Conservation (phyloP, 2,797 vertebrate genomes). For the Zalophus californianus region DNA sequence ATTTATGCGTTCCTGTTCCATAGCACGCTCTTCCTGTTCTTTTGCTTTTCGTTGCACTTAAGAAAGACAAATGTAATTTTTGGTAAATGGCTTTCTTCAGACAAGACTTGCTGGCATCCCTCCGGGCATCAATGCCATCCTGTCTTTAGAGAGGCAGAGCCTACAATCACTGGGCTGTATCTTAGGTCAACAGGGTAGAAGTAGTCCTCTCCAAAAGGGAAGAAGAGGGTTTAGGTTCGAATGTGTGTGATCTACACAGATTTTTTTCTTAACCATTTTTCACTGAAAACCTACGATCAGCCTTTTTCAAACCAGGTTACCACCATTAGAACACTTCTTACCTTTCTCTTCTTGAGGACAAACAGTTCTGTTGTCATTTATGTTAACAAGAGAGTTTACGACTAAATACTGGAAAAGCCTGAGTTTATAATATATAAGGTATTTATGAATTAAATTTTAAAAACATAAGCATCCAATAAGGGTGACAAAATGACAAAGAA, state of each 20-base stretch:
- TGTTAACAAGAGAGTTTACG: neutral
- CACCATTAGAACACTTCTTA: neutral
- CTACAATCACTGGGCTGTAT: neutral
- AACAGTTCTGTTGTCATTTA: neutral
- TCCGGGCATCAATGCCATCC: neutral
- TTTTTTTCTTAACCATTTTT: neutral
- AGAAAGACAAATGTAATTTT: constrained; percentile 46
- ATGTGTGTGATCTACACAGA: neutral
- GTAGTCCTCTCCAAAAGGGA: neutral
- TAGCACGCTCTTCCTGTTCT: constrained; percentile 85
- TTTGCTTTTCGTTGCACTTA: constrained; percentile 91
- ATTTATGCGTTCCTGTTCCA: constrained; percentile 88
- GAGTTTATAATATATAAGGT: neutral
- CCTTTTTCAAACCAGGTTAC: neutral
- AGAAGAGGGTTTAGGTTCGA: neutral
- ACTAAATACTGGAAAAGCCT: neutral
- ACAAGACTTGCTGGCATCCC: neutral
- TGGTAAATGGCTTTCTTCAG: neutral
- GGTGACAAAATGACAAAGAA: neutral
- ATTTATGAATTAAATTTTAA: constrained; percentile 32
- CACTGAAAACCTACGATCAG: neutral
- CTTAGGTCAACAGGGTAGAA: neutral
- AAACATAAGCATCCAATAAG: neutral
- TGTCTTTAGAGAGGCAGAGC: neutral
- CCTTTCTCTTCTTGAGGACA: neutral